Percentiles rank a stretch among this genome's conserved stretches.
Evolutionary conservation across 1,140 invertebrate genomes (phyloP).

Genomic region (Whitmania pigra): DNA sequence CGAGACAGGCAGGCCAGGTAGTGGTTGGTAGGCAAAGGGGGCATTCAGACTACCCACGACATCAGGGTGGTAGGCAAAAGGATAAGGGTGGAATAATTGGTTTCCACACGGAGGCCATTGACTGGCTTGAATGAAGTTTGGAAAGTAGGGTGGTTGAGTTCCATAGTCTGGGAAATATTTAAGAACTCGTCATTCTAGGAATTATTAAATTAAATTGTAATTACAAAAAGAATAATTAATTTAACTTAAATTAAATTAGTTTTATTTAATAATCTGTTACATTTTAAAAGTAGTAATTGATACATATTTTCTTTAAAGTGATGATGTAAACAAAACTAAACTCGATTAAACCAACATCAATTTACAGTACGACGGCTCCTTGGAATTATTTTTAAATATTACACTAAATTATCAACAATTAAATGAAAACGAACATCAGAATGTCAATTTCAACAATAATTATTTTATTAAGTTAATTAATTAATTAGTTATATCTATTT

Average conservation of each 20-base stretch:
- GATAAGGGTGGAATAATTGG: neutral
- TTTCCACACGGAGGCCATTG: neutral
- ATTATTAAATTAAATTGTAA: neutral
- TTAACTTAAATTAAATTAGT: too few species aligned
- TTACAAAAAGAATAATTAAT: too few species aligned
- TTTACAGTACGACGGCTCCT: neutral
- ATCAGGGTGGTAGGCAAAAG: conserved; percentile 8
- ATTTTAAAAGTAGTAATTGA: neutral
- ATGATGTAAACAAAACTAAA: neutral
- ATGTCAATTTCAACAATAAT: too few species aligned
- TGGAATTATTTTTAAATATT: neutral
- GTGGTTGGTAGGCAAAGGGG: neutral
- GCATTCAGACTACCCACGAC: neutral
- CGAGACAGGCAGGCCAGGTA: neutral
- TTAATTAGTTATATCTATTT: too few species aligned
- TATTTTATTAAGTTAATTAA: too few species aligned
- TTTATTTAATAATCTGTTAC: too few species aligned
- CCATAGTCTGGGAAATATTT: neutral
- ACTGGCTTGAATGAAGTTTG: neutral
- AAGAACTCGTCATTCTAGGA: neutral
- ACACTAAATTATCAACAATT: too few species aligned
- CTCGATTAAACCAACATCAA: neutral
- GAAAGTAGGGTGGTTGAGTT: neutral
- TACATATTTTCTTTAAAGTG: too few species aligned
- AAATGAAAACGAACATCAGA: too few species aligned